These are phyloP conservation scores for Osedax fenrisi DNA, from an alignment of 2,888 invertebrate genomes.

Conservation along the genomic window DNA sequence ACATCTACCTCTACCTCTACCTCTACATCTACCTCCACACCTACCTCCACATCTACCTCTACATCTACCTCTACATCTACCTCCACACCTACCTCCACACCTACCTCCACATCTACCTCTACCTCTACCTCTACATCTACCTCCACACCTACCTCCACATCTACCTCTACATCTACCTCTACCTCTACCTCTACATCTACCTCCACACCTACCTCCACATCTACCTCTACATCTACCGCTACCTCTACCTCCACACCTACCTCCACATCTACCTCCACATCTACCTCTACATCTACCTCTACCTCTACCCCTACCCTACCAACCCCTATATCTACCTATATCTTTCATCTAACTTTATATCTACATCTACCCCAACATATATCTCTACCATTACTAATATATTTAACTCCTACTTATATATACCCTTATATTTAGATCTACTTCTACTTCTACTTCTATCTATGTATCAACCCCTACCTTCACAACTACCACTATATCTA, in stretches of 20 bases:
- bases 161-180: background rate
- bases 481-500: background rate
- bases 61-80: background rate
- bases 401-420: constrained; percentile 4
- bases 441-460: constrained; percentile 8
- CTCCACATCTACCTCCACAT: constrained; percentile 14
- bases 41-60: background rate
- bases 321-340: constrained; percentile 11
- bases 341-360: too few species aligned
- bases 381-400: constrained; percentile 20
- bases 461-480: background rate
- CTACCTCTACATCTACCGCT: background rate
- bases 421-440: constrained; percentile 15
- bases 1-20: background rate
- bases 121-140: background rate
- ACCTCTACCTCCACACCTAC: background rate
- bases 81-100: background rate
- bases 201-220: background rate
- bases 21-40: background rate
- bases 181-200: background rate
- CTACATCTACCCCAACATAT: too few species aligned
- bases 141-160: background rate
- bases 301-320: constrained; percentile 17
- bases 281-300: constrained; percentile 20
- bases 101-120: background rate